Evolutionary conservation across 2,113 vertebrate genomes (phyloP).

Genomic region (Hippocampus zosterae): DNA sequence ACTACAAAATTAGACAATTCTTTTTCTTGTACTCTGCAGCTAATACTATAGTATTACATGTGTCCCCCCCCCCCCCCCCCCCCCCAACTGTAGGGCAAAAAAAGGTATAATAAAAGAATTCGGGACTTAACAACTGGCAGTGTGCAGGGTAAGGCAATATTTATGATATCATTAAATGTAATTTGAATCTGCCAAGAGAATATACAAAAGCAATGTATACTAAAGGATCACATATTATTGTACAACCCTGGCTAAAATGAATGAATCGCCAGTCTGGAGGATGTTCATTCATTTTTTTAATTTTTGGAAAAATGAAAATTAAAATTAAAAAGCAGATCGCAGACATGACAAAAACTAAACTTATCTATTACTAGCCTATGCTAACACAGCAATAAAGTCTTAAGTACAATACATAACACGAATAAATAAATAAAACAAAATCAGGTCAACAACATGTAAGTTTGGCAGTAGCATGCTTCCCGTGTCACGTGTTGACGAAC

Average conservation of each 20-base stretch:
- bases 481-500: no score
- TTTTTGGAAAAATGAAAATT: no score
- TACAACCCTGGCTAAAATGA: no score
- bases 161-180: not conserved
- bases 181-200: not conserved
- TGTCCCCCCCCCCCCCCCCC: not conserved
- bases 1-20: not conserved
- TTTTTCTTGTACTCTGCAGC: not conserved
- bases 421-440: no score
- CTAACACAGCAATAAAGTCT: not conserved
- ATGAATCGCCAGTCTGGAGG: no score
- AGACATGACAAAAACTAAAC: no score
- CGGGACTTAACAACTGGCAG: constrained; percentile 1
- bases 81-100: not conserved
- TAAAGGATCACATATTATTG: not conserved
- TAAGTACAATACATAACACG: not conserved
- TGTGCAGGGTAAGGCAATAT: constrained; percentile 6
- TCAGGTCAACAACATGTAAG: no score
- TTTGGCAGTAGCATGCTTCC: no score
- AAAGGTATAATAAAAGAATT: constrained; percentile 13
- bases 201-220: not conserved
- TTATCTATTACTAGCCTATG: no score
- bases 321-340: no score
- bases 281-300: no score
- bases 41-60: not conserved